phyloP scores from a whole-genome alignment of 2,888 invertebrate species.

The Cephus pulcher region DNA sequence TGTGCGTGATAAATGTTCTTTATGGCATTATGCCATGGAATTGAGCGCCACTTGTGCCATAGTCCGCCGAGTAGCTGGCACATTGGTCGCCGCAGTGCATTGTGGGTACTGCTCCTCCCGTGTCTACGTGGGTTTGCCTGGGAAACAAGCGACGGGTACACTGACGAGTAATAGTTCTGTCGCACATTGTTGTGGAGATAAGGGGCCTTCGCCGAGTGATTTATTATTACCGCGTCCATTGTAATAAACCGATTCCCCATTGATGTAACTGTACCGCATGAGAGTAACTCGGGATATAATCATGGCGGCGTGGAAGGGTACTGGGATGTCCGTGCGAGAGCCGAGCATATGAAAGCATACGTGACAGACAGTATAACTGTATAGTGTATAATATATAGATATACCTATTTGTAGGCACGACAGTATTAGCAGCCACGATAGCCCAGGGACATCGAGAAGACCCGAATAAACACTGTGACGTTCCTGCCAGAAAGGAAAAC shows the following conservation, averaged over 20 bases:
- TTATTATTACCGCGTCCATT: slow-evolving; percentile 34
- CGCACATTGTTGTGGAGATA: slow-evolving; percentile 25
- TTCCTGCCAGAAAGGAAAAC: background rate
- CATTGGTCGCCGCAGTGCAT: slow-evolving; percentile 7
- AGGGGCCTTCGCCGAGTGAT: slow-evolving; percentile 26
- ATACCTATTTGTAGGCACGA: background rate
- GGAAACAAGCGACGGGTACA: slow-evolving; percentile 14
- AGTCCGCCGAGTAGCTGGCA: background rate
- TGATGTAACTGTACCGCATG: slow-evolving; percentile 37
- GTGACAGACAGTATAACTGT: background rate
- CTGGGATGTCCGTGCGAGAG: background rate
- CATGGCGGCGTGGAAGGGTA: background rate
- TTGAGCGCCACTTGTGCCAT: slow-evolving; percentile 34
- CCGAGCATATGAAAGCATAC: background rate
- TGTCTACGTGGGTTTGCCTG: slow-evolving; percentile 23
- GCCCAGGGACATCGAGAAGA: background rate
- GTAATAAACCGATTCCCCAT: slow-evolving; percentile 50
- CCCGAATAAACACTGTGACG: background rate
- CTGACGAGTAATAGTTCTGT: slow-evolving; percentile 46
- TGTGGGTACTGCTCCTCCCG: slow-evolving; percentile 21
- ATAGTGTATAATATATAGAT: background rate
- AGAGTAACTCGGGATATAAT: slow-evolving; percentile 10
- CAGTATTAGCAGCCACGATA: background rate
- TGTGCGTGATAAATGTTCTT: slow-evolving; percentile 40
- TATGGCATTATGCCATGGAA: slow-evolving; percentile 39